Evolutionary conservation across 2,797 vertebrate species (phyloP), one percentile per base, ranked within the genome.

Genomic region (Centropyge bicolor): DNA sequence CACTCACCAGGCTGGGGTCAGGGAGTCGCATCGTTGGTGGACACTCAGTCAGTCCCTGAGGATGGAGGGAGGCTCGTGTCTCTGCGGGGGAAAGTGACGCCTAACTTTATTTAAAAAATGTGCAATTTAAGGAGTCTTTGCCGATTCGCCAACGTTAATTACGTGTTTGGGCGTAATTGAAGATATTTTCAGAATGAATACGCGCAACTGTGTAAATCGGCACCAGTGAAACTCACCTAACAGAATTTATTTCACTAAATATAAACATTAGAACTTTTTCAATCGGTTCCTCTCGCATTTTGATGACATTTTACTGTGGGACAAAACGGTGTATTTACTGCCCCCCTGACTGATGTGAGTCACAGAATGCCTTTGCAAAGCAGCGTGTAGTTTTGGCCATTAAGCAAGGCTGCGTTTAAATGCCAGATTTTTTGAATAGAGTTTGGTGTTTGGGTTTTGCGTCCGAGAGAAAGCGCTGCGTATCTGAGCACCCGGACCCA

Each of bases 21-120:
- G 63, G 60, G 68, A 70, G 60, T 6, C 70, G 65, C 70, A 27
- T 66, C 73, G 85, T 36, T 65, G 78, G 55, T 67, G 83, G 78
- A 76, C 70, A 36, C 46, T 43, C 61, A 12, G 31, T 22, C 60
- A 38, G 74, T 64, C 81, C 43, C 46, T 0, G 64, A 55, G 57
- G 62, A 70, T 16, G 70, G 20, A 35, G 16, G 17, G 41, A 40
- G 73, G 51, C 49, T 38, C 64, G 54, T 43, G 27, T 24, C 75
- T 72, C 81, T 13, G 17, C 27, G 82, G 80, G 84, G 85, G 8
- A 38, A 59, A 8, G 24, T n/a, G 65, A 46, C 54, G 56, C 72
- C 68, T 4, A 41, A 60, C 57, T 75, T 59, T 36, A 14, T 67
- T 72, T 19, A 24, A 8, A 57, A 65, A 80, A 10, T 14, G 3